Evolutionary conservation across 2,888 invertebrate genomes (phyloP), one percentile per base, ranked within the genome.

Genomic region (Clivina fossor): DNA sequence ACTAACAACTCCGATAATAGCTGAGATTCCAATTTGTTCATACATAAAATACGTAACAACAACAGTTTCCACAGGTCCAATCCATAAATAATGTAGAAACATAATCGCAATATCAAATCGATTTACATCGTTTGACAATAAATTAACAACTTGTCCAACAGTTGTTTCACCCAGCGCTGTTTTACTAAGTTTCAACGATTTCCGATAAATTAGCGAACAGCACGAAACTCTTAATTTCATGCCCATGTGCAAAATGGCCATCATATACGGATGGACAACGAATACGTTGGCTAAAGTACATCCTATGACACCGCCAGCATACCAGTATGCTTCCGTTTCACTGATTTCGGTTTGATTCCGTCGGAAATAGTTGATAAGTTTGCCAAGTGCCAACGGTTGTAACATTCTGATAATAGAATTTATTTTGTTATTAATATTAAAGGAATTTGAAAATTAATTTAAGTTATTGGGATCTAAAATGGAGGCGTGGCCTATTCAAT

Each of bases 121-220:
- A 61, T 85, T 86, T 0, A 93, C 91, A 71, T 95, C 94, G 53
- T 93, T 93, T 0, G 93, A 91, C 58, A 94, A 60, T 38, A 73
- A 62, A 61, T 74, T 73, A 44, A 73, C 69, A 64, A 73, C 68
- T 62, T 73, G 71, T 71, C 76, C 95, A 64, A 83, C 90, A 72
- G 77, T 88, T 0, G 94, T 93, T 70, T 92, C 86, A 4, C 88
- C 88, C 43, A 93, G 75, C 1, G 94, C 90, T 4, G 86, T 85
- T 71, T 88, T 88, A 51, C 88, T 90, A 26, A 93, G 75, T 60
- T 80, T 77, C 32, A 83, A 70, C 7, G 81, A 79, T 75, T 90
- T 90, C 60, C 85, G 78, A 66, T 87, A 90, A 49, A 91, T 79
- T n/a, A 90, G 73, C 0, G 86, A 82, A 44, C 86, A 85, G 46